Percentiles rank a stretch among this genome's conserved stretches.
Conservation (phyloP, 2,888 invertebrate species). For the Epinotia ramella region DNA sequence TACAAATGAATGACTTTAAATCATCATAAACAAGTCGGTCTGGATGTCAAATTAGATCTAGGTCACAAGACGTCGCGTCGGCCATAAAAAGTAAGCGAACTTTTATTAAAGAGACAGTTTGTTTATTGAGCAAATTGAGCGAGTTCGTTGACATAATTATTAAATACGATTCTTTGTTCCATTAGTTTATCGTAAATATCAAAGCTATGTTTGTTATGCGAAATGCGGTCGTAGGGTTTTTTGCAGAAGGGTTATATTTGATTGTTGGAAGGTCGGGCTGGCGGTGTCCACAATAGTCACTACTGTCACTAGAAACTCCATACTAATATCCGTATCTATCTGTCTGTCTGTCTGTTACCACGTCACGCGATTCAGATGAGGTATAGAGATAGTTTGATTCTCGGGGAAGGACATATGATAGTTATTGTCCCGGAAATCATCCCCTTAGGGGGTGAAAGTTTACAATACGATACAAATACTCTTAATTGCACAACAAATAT, state of each 20-base stretch:
- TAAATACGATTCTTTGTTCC: not conserved
- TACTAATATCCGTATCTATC: no score
- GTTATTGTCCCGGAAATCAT: no score
- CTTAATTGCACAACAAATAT: no score
- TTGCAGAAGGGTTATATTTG: not conserved
- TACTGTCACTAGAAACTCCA: no score
- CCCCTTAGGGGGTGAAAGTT: no score
- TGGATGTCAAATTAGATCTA: slow-evolving; percentile 23
- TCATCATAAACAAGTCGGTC: slow-evolving; percentile 19
- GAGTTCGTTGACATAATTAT: slow-evolving; percentile 20
- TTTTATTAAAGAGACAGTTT: slow-evolving; percentile 41
- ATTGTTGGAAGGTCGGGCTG: no score
- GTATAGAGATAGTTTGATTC: no score
- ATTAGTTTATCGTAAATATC: slow-evolving; percentile 1
- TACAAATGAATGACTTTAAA: slow-evolving; percentile 11
- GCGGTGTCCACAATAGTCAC: no score
- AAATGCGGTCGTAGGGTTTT: not conserved
- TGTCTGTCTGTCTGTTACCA: no score
- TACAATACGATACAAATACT: no score
- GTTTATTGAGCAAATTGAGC: slow-evolving; percentile 43
- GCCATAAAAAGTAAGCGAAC: slow-evolving; percentile 31
- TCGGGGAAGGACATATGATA: no score
- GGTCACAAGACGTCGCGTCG: slow-evolving; percentile 23
- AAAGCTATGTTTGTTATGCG: not conserved
- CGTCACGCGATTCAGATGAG: no score